These are phyloP conservation scores for Sebastes minor DNA, from an alignment of 2,797 vertebrate genomes.

Conservation along the genomic window DNA sequence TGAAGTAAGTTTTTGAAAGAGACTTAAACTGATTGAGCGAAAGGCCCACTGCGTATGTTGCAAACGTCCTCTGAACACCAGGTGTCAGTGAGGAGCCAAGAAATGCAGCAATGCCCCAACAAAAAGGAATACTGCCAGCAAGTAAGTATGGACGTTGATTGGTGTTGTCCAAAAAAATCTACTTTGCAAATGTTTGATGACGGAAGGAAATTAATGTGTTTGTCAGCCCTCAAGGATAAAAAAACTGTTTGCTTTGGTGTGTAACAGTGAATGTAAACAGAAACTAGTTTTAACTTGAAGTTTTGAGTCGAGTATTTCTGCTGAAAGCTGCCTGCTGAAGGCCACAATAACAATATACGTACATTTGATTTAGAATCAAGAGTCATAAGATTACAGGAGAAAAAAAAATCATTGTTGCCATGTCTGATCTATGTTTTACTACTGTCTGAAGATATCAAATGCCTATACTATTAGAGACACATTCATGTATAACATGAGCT, in stretches of 20 bases:
- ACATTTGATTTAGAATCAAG: not conserved
- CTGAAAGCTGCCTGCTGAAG: not conserved
- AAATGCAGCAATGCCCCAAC: not conserved
- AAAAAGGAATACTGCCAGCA: not conserved
- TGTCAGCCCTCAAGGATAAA: not conserved
- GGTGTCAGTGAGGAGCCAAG: not conserved
- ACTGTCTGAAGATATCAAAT: not conserved
- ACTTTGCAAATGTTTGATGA: not conserved
- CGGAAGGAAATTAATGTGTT: not conserved
- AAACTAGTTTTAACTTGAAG: not conserved
- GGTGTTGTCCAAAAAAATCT: not conserved
- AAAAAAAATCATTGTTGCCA: not conserved
- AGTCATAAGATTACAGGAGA: not conserved
- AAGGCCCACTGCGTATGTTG: not conserved
- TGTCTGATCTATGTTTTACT: not conserved
- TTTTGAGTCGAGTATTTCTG: not conserved
- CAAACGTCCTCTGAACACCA: not conserved
- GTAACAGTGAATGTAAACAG: not conserved
- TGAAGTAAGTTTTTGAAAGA: not conserved
- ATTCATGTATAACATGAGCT: not conserved
- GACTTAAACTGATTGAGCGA: not conserved
- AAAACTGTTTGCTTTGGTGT: not conserved
- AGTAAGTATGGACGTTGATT: not conserved
- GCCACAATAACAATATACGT: not conserved
- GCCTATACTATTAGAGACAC: not conserved